Conservation (phyloP, 2,888 invertebrate species). For the Holacanthella duospinosa region DNA sequence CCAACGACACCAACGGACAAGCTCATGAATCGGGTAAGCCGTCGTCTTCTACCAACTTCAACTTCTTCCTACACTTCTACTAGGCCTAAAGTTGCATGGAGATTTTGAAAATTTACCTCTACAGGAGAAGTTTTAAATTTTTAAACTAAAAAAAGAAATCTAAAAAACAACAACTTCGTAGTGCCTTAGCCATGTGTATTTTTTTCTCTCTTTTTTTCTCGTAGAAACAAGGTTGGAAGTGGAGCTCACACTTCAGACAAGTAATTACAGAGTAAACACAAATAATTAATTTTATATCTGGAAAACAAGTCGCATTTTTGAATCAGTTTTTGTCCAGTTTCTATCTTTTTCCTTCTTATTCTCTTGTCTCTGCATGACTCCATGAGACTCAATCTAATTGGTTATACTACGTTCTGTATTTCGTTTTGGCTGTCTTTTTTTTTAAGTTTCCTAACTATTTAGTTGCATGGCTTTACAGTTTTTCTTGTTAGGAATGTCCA, state of each 20-base stretch:
- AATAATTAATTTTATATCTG: conserved; percentile 10
- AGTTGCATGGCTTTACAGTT: conserved; percentile 1
- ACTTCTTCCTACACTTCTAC: too few species aligned
- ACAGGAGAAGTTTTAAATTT: too few species aligned
- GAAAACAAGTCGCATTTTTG: conserved; percentile 1
- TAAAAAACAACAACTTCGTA: neutral
- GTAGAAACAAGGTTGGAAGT: conserved; percentile 66
- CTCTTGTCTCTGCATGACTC: conserved; percentile 1
- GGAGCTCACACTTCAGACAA: conserved; percentile 94
- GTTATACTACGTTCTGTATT: neutral
- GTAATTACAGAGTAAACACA: conserved; percentile 55
- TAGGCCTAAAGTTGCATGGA: conserved; percentile 11
- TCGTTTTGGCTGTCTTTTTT: neutral
- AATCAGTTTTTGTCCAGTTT: neutral
- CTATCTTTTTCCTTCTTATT: neutral
- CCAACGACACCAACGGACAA: conserved; percentile 34
- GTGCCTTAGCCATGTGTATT: conserved; percentile 8
- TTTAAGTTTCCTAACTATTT: neutral
- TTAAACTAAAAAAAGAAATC: too few species aligned
- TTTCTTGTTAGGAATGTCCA: neutral
- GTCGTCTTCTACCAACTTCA: conserved; percentile 7
- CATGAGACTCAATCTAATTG: too few species aligned
- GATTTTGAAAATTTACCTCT: conserved; percentile 5
- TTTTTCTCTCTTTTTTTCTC: conserved; percentile 11
- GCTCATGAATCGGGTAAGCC: conserved; percentile 34